Conservation (phyloP, 2,113 vertebrate species). For the Atrichornis clamosus region DNA sequence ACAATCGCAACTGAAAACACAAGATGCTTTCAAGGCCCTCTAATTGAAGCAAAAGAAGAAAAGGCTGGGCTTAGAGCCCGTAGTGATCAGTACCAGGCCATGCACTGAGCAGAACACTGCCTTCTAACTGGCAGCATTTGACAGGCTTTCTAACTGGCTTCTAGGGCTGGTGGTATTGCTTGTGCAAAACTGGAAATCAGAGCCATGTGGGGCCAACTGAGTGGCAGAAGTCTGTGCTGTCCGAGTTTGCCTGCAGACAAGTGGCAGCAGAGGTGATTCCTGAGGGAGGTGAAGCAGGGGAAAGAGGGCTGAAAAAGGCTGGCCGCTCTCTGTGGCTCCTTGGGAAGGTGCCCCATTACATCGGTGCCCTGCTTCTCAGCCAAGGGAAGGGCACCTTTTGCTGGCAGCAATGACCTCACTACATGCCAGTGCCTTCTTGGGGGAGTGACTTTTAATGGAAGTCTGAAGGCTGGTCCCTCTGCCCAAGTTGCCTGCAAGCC, state of each 20-base stretch:
- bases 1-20: conserved; percentile 48
- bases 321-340: not conserved
- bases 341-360: not conserved
- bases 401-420: not conserved
- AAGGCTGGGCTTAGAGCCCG: conserved; percentile 31
- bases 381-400: not conserved
- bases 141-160: conserved; percentile 38
- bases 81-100: conserved; percentile 45
- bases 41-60: conserved; percentile 41
- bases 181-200: conserved; percentile 1
- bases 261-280: not conserved
- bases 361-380: not conserved
- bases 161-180: conserved; percentile 23
- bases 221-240: not conserved
- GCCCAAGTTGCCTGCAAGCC: not conserved
- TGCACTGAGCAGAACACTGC: not conserved
- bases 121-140: conserved; percentile 24
- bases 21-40: not conserved
- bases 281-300: not conserved
- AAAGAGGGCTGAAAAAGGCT: not conserved
- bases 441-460: not conserved
- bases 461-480: not conserved
- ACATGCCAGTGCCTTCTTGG: not conserved
- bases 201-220: not conserved
- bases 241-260: not conserved